phyloP scores from a whole-genome alignment of 2,113 vertebrate species.

The Dolichallabes microphthalmus region DNA sequence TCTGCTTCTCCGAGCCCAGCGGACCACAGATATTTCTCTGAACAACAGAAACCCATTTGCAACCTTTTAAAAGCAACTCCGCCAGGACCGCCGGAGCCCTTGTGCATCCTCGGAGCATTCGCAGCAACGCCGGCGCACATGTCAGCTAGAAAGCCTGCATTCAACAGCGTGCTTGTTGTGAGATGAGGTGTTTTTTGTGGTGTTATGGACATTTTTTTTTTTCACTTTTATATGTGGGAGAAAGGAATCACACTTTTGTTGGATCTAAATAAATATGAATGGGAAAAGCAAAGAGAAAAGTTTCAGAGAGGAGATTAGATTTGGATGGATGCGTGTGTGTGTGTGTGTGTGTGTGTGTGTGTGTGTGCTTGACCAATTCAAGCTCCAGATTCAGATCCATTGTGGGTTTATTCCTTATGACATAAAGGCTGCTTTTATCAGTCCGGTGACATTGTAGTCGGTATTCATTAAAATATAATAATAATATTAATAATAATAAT shows the following conservation, averaged over 20 bases:
- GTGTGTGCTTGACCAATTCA: no score
- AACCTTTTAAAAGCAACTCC: slow-evolving; percentile 42
- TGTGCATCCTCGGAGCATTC: background rate
- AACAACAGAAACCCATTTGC: slow-evolving; percentile 47
- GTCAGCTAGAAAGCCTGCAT: background rate
- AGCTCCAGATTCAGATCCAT: background rate
- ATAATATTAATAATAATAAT: no score
- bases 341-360: no score
- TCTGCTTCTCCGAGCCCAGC: background rate
- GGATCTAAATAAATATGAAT: slow-evolving; percentile 33
- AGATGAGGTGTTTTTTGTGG: background rate
- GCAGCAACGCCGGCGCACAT: background rate
- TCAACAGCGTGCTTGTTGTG: background rate
- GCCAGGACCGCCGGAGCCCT: slow-evolving; percentile 18
- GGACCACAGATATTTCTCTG: slow-evolving; percentile 18
- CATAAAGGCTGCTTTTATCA: background rate
- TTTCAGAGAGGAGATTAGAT: background rate
- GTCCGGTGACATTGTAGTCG: background rate
- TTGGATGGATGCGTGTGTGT: background rate
- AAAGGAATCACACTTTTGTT: background rate
- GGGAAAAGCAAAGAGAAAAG: background rate
- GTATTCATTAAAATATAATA: no score
- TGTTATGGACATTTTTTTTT: background rate
- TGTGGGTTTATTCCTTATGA: background rate
- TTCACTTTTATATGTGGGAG: slow-evolving; percentile 1